Percentiles rank a stretch among this genome's conserved stretches.
Evolutionary conservation across 2,888 invertebrate genomes (phyloP).

Genomic region (Phyllotreta striolata): DNA sequence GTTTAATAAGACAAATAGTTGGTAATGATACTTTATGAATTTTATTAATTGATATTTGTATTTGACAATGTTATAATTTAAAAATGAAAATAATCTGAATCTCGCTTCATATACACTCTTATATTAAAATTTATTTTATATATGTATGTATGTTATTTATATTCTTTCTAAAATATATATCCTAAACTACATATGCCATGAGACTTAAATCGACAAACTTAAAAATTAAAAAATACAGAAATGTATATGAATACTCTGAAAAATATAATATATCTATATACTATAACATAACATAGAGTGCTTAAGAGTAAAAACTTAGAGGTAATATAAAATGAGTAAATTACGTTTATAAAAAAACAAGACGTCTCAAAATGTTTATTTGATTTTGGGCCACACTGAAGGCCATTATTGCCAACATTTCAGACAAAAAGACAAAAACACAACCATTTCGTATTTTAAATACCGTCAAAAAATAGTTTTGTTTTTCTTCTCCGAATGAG

Average conservation of each 20-base stretch:
- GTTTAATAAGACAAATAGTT: slow-evolving; percentile 22
- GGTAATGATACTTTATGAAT: slow-evolving; percentile 29
- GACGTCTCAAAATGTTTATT: slow-evolving; percentile 32
- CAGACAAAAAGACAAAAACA: slow-evolving; percentile 16
- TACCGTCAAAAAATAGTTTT: slow-evolving; percentile 16
- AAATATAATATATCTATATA: slow-evolving; percentile 56
- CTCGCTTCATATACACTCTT: slow-evolving; percentile 30
- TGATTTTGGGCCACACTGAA: neutral
- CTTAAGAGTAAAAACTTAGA: slow-evolving; percentile 44
- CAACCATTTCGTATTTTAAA: slow-evolving; percentile 21
- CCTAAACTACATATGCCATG: slow-evolving; percentile 41
- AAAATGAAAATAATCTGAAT: slow-evolving; percentile 32
- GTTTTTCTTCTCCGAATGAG: slow-evolving; percentile 9
- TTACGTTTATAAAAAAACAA: slow-evolving; percentile 31
- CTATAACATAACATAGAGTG: slow-evolving; percentile 33
- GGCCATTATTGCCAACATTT: slow-evolving; percentile 17
- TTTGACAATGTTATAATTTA: slow-evolving; percentile 25
- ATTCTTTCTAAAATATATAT: slow-evolving; percentile 26
- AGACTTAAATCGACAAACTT: slow-evolving; percentile 50
- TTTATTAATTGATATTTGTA: slow-evolving; percentile 28
- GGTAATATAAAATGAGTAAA: slow-evolving; percentile 52
- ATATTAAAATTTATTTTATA: slow-evolving; percentile 29
- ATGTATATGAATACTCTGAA: slow-evolving; percentile 61
- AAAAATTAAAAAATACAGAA: slow-evolving; percentile 51
- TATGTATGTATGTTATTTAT: slow-evolving; percentile 28